Percentiles rank a stretch among this genome's conserved stretches.
Evolutionary conservation across 2,797 vertebrate genomes (phyloP).

Genomic region (Hemitrygon akajei): DNA sequence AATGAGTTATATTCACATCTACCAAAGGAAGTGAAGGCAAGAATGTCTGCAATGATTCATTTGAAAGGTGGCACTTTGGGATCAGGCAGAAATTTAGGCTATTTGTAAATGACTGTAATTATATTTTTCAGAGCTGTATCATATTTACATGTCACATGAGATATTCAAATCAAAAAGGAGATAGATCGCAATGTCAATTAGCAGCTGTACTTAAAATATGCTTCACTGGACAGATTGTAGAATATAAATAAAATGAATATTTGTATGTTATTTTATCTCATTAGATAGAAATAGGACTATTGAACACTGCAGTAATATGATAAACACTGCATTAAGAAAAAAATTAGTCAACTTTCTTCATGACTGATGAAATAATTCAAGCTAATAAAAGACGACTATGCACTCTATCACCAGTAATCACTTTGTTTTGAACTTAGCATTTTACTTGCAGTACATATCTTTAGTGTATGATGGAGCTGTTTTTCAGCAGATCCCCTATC

Average conservation of each 20-base stretch:
- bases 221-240: neutral
- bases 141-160: neutral
- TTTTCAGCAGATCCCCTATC: slow-evolving; percentile 23
- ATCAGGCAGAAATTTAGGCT: neutral
- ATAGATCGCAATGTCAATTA: neutral
- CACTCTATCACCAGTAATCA: neutral
- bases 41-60: neutral
- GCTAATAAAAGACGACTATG: too few species aligned
- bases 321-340: neutral
- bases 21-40: neutral
- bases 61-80: neutral
- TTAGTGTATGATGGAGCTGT: slow-evolving; percentile 22
- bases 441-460: slow-evolving; percentile 26
- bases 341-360: neutral
- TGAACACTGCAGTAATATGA: neutral
- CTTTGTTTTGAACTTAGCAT: slow-evolving; percentile 26
- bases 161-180: neutral
- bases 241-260: neutral
- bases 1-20: neutral
- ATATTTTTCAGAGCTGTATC: neutral
- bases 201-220: neutral
- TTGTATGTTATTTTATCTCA: neutral
- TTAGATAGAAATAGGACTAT: neutral
- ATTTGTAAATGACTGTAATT: slow-evolving; percentile 1
- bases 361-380: neutral